Evolutionary conservation across 2,888 invertebrate genomes (phyloP).

Genomic region (Ligdia adustata): DNA sequence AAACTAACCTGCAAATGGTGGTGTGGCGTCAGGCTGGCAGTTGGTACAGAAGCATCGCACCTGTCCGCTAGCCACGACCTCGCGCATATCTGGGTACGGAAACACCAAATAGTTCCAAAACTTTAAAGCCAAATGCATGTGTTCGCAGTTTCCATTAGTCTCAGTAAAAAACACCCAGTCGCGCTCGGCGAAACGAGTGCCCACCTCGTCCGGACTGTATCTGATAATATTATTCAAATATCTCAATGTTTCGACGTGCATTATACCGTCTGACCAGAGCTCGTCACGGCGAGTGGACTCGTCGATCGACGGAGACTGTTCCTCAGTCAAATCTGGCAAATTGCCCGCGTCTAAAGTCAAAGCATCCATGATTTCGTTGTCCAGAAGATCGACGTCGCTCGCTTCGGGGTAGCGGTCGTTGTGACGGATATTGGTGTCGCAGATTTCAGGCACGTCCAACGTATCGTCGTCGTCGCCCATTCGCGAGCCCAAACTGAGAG

Average conservation of each 20-base stretch:
- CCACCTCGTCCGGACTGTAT: constrained; percentile 52
- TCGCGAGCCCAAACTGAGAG: constrained; percentile 48
- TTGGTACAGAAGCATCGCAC: constrained; percentile 64
- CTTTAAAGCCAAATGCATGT: constrained; percentile 66
- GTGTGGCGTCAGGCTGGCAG: constrained; percentile 61
- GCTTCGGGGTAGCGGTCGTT: constrained; percentile 74
- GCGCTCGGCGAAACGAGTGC: constrained; percentile 27
- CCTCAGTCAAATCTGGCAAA: constrained; percentile 69
- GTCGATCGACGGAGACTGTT: constrained; percentile 68
- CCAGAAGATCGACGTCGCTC: constrained; percentile 66
- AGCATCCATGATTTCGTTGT: constrained; percentile 69
- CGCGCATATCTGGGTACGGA: constrained; percentile 65
- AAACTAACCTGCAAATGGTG: constrained; percentile 56
- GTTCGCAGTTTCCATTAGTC: constrained; percentile 54
- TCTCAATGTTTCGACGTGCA: constrained; percentile 60
- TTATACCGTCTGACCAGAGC: constrained; percentile 50
- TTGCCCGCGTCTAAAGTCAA: constrained; percentile 67
- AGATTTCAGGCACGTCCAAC: constrained; percentile 44
- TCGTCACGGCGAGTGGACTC: constrained; percentile 71
- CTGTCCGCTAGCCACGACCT: constrained; percentile 67
- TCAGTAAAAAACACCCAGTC: constrained; percentile 37
- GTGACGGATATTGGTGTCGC: constrained; percentile 73
- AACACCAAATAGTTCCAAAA: constrained; percentile 67
- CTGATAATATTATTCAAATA: constrained; percentile 63
- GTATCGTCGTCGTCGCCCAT: constrained; percentile 42